Percentiles rank a stretch among this genome's conserved stretches.
Evolutionary conservation across 2,113 vertebrate species (phyloP).

Genomic region (Notechis scutatus): DNA sequence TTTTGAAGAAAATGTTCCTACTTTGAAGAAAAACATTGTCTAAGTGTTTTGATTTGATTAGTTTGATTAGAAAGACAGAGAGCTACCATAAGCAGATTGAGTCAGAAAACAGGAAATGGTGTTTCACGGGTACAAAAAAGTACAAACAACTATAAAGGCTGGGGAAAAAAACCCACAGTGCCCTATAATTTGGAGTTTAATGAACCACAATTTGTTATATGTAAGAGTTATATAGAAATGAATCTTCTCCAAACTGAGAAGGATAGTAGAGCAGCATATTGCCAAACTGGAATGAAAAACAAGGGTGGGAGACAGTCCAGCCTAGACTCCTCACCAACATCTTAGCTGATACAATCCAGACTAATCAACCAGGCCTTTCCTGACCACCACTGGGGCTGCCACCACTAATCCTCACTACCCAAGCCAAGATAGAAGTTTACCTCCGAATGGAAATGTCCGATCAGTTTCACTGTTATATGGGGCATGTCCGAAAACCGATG

Average conservation of each 20-base stretch:
- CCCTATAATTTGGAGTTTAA: not conserved
- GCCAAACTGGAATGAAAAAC: no score
- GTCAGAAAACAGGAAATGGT: slow-evolving; percentile 56
- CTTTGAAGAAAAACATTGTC: not conserved
- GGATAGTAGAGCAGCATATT: not conserved
- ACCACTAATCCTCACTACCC: rapidly evolving
- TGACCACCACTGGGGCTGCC: not conserved
- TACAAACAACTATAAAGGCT: slow-evolving; percentile 8
- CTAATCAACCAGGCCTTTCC: not conserved
- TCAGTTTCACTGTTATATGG: slow-evolving; percentile 68
- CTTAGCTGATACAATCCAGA: not conserved
- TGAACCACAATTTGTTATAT: not conserved
- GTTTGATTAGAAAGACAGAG: not conserved
- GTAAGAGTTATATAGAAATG: not conserved
- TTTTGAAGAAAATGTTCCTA: not conserved
- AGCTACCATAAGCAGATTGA: not conserved
- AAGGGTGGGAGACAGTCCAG: not conserved
- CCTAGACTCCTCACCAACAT: not conserved
- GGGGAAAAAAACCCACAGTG: not conserved
- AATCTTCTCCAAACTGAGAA: not conserved
- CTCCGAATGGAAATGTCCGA: slow-evolving; percentile 65
- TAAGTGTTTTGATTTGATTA: not conserved
- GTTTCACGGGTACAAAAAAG: slow-evolving; percentile 17
- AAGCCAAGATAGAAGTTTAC: slow-evolving; percentile 58
- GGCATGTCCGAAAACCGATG: slow-evolving; percentile 67